A percentile compares a stretch with the other conserved stretches of the same genome.
phyloP scores from a whole-genome alignment of 2,888 invertebrate species.

The Anticlea derivata region DNA sequence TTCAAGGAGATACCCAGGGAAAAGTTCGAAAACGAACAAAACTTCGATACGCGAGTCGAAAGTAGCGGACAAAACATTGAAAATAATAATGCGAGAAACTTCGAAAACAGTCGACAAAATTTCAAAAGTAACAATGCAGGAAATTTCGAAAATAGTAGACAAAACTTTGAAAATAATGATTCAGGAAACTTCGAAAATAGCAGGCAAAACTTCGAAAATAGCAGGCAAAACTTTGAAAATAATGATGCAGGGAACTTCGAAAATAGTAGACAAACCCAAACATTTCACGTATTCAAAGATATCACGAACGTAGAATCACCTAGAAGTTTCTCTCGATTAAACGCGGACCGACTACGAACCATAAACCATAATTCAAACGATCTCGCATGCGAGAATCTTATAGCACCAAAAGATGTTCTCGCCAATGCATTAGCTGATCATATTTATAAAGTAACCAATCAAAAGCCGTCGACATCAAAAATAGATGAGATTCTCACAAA shows the following conservation, averaged over 20 bases:
- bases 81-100: slow-evolving; percentile 1
- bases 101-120: not conserved
- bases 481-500: slow-evolving; percentile 77
- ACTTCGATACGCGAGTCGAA: slow-evolving; percentile 1
- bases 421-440: slow-evolving; percentile 76
- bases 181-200: slow-evolving; percentile 9
- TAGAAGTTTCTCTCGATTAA: slow-evolving; percentile 68
- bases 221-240: slow-evolving; percentile 32
- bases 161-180: slow-evolving; percentile 34
- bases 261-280: slow-evolving; percentile 29
- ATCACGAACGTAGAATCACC: slow-evolving; percentile 68
- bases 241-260: slow-evolving; percentile 8
- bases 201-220: slow-evolving; percentile 13
- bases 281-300: slow-evolving; percentile 40
- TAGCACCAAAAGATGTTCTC: slow-evolving; percentile 75
- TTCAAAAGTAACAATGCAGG: slow-evolving; percentile 7
- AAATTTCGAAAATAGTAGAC: slow-evolving; percentile 6
- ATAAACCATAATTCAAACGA: slow-evolving; percentile 65
- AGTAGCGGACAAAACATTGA: slow-evolving; percentile 11
- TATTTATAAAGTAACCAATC: slow-evolving; percentile 81
- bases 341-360: slow-evolving; percentile 72
- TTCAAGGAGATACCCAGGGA: slow-evolving; percentile 42
- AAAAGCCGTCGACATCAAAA: slow-evolving; percentile 75
- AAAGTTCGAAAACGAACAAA: slow-evolving; percentile 18
- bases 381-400: slow-evolving; percentile 62